Conservation (phyloP, 1,140 invertebrate genomes). For the Mactra quadrangularis region DNA sequence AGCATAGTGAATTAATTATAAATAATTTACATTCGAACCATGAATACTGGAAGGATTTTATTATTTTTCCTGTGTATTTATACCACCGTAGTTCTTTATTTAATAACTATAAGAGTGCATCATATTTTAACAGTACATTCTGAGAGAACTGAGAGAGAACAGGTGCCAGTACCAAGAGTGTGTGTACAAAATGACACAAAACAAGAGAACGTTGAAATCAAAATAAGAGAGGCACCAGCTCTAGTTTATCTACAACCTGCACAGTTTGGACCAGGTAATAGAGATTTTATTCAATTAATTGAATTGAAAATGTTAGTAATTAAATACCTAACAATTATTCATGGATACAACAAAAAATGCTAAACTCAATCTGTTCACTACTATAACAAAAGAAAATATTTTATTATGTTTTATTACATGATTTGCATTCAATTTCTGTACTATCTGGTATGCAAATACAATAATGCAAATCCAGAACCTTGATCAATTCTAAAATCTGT, state of each 20-base stretch:
- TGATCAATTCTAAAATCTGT: too few species aligned
- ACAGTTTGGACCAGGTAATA: conserved; percentile 16
- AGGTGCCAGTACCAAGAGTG: too few species aligned
- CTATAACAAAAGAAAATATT: not conserved
- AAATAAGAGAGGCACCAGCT: not conserved
- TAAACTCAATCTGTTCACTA: not conserved
- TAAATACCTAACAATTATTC: not conserved
- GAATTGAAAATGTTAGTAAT: not conserved
- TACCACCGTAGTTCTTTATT: too few species aligned
- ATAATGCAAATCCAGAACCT: not conserved
- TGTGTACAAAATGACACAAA: too few species aligned
- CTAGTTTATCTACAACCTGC: not conserved
- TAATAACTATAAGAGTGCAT: too few species aligned
- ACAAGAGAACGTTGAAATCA: too few species aligned
- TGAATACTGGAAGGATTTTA: not conserved
- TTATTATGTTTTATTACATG: not conserved
- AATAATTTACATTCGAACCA: too few species aligned
- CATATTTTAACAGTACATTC: too few species aligned
- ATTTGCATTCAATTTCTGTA: not conserved
- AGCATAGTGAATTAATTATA: too few species aligned
- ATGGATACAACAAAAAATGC: not conserved
- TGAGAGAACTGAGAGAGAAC: too few species aligned
- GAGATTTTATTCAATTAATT: not conserved
- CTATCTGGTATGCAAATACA: not conserved
- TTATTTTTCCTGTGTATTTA: not conserved